Evolutionary conservation across 2,888 invertebrate species (phyloP), one percentile per base, ranked within the genome.

Genomic region (Eupithecia abbreviata): DNA sequence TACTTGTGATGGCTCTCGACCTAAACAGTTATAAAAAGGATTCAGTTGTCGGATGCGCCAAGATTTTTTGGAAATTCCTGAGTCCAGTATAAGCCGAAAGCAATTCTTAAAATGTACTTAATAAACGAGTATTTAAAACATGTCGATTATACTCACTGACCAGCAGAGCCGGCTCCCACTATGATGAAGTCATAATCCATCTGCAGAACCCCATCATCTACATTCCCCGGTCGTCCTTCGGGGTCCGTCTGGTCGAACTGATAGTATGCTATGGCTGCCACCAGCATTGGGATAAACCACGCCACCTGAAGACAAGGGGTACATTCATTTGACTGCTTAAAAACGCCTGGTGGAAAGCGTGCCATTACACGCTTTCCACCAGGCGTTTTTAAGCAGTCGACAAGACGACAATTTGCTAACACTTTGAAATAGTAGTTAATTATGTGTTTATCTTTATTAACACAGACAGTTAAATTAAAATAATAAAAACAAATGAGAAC

Each of bases 131-230:
- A 65, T 70, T 6, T 45, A 47, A 47, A 67, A 70, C 12, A 7
- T n/a, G 49, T 51, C 51, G 47, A 66, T 30, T 75, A 76, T 82
- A 86, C 85, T 89, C 87, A 91, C 92, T 92, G 82, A 96, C 98
- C 98, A 88, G 98, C 98, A 0, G 98, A 98, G 13, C 98, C 98
- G 0, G 97, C 97, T 1, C 98, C 98, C 49, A 98, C 96, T 74
- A 98, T 95, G 83, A 98, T 97, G 86, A 98, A 98, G 90, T 98
- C 98, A 85, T 98, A 98, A 62, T 96, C 95, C 0, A 96, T 95
- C 43, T 96, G 90, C 71, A 98, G 90, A 49, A 96, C 92, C 30
- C 96, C 96, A 9, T 97, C 96, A 0, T 96, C 95, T 62, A 97
- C 95, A 83, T 98, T 96, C n/a, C 97, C 96, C 0, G 97, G 97